Base-by-base conservation (phyloP, 2,797 vertebrate genomes). In the Setipinna tenuifilis region DNA sequence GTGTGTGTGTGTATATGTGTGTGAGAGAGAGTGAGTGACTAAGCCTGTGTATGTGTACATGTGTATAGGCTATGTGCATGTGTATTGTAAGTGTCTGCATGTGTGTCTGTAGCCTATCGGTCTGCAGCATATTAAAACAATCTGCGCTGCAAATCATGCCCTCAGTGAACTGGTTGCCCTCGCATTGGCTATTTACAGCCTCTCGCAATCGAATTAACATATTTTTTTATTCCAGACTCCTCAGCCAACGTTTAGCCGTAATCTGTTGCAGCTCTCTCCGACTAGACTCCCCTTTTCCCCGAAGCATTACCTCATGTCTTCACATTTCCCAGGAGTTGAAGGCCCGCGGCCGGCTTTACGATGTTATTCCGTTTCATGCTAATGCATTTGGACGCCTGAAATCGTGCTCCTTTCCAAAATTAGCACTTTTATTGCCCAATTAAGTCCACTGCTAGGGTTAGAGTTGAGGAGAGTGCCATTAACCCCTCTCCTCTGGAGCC, bases 241-340 rank as follows among this genome's bases (percentile, higher is more conserved):
- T 81, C 48, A 85, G 86, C 81, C 58, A 83, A 62, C 61, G 82
- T 88, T 86, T 84, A 85, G 83, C 83, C 80, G 87, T 86, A 62
- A 88, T 84, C 58, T 82, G 68, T 50, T 85, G 87, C 23, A 7
- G 48, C 59, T 9, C 50, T 75, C 87, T 87, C 62, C 85, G 62
- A 48, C 31, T 71, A 84, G 81, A 87, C 50, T 14, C 50, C 54
- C 48, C 14, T 23, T 7, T 81, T 44, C 71, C 81, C 75, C 41
- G n/a, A 50, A 28, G 88, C 83, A 82, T 92, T 87, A 87, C 89
- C 88, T 90, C 87, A 88, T 82, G 86, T 82, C 82, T 88, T 44
- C 17, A 2, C 71, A 41, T 78, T 78, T 21, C 35, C 31, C 71
- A 9, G 35, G 68, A 78, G 71, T 44, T 44, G 9, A 44, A 78